A percentile compares a stretch with the other conserved stretches of the same genome.
phyloP scores from a whole-genome alignment of 2,888 invertebrate species.

The Sericinus montela region DNA sequence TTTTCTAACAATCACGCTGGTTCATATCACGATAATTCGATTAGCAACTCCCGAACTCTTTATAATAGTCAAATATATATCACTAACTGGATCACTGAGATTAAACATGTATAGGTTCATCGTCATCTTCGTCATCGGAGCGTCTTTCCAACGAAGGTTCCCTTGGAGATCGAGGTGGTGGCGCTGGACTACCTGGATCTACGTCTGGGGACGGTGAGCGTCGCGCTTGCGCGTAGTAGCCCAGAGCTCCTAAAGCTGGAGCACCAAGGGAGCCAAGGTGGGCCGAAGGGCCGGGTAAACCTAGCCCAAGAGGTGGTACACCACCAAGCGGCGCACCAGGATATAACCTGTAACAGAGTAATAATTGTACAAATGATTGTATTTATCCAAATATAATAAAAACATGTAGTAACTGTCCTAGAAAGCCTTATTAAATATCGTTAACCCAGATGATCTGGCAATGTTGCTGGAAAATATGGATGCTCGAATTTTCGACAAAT shows the following conservation, averaged over 20 bases:
- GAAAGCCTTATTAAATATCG: too few species aligned
- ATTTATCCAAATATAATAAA: too few species aligned
- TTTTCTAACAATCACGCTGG: neutral
- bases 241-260: slow-evolving; percentile 81
- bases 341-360: slow-evolving; percentile 67
- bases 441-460: too few species aligned
- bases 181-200: slow-evolving; percentile 80
- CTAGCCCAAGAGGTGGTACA: slow-evolving; percentile 78
- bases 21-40: slow-evolving; percentile 10
- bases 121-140: slow-evolving; percentile 78
- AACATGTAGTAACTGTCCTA: too few species aligned
- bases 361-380: neutral
- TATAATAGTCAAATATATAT: slow-evolving; percentile 6
- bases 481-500: too few species aligned
- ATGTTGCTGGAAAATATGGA: too few species aligned
- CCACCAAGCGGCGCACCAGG: slow-evolving; percentile 80
- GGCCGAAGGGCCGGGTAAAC: slow-evolving; percentile 83
- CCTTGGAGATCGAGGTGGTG: slow-evolving; percentile 67
- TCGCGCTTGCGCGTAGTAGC: slow-evolving; percentile 72
- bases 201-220: slow-evolving; percentile 75
- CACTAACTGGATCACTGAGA: slow-evolving; percentile 25
- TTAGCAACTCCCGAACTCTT: neutral
- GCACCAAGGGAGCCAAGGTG: slow-evolving; percentile 83
- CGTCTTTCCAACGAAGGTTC: slow-evolving; percentile 62
- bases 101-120: slow-evolving; percentile 82